A percentile compares a stretch with the other conserved stretches of the same genome.
phyloP scores from a whole-genome alignment of 2,888 invertebrate species.

The Acronicta psi region DNA sequence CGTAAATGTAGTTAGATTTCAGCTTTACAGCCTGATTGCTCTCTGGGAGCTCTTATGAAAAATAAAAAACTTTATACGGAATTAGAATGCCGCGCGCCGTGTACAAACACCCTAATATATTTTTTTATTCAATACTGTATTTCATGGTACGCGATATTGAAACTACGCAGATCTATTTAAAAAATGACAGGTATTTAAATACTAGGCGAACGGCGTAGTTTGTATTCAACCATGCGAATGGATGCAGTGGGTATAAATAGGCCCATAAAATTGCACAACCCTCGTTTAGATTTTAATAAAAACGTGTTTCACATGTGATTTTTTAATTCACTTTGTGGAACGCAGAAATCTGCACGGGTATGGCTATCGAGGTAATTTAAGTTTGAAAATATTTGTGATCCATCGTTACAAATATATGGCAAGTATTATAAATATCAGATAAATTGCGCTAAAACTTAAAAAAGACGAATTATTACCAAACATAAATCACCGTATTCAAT shows the following conservation, averaged over 20 bases:
- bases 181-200: slow-evolving; percentile 22
- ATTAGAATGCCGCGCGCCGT: slow-evolving; percentile 14
- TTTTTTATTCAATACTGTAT: slow-evolving; percentile 22
- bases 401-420: no score
- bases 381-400: no score
- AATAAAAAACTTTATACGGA: slow-evolving; percentile 24
- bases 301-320: no score
- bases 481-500: neutral
- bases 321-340: no score
- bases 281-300: neutral
- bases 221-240: neutral
- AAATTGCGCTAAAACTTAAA: no score
- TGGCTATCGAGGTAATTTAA: no score
- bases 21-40: slow-evolving; percentile 28
- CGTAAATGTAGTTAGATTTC: slow-evolving; percentile 33
- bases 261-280: neutral
- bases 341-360: no score
- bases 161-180: slow-evolving; percentile 28
- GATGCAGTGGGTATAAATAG: neutral
- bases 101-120: slow-evolving; percentile 16
- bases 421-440: no score
- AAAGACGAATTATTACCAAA: no score
- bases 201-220: slow-evolving; percentile 1
- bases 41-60: slow-evolving; percentile 23
- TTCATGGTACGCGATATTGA: slow-evolving; percentile 36